Conservation (phyloP, 2,113 vertebrate genomes). For the Epinephelus fuscoguttatus region DNA sequence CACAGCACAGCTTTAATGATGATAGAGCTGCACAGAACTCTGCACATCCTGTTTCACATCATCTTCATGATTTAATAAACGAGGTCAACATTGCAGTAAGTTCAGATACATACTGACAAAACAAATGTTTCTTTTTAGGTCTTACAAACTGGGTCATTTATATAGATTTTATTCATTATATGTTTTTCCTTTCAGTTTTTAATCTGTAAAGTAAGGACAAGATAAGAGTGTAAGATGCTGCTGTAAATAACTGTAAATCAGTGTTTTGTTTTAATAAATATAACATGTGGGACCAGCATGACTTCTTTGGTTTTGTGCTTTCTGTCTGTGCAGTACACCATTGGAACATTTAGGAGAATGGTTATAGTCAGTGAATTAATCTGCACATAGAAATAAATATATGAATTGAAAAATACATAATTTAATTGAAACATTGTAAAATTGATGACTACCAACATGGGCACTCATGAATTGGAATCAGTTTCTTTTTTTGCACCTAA, state of each 20-base stretch:
- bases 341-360: background rate
- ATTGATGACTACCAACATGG: background rate
- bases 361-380: background rate
- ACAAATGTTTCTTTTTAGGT: background rate
- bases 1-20: background rate
- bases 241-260: slow-evolving; percentile 54
- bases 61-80: background rate
- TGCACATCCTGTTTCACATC: background rate
- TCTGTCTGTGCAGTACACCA: background rate
- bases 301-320: background rate
- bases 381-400: background rate
- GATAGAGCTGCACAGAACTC: background rate
- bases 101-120: background rate
- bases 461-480: background rate
- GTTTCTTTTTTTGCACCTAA: background rate
- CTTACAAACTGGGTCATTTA: background rate
- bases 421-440: background rate
- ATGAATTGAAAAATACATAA: background rate
- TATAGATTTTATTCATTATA: background rate
- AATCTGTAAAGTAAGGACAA: slow-evolving; percentile 10
- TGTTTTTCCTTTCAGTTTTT: background rate
- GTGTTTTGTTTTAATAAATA: slow-evolving; percentile 34
- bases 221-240: background rate
- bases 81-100: no score
- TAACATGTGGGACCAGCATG: slow-evolving; percentile 25